A percentile compares a stretch with the other conserved stretches of the same genome.
phyloP scores from a whole-genome alignment of 2,113 vertebrate species.

The Aptenodytes patagonicus region DNA sequence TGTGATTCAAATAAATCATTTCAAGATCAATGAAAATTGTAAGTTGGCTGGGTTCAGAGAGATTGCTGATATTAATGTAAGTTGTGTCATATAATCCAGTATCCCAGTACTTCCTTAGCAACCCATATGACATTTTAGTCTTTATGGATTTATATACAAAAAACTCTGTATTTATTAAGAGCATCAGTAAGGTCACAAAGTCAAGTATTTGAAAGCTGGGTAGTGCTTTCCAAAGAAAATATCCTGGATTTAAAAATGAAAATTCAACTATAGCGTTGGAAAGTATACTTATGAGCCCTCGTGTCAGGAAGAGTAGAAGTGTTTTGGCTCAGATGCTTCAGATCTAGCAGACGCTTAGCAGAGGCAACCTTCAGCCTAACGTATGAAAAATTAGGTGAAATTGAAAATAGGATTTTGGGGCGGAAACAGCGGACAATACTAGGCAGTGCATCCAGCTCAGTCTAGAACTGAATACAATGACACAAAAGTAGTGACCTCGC shows the following conservation, averaged over 20 bases:
- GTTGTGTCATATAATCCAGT: not conserved
- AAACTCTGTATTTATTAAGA: not conserved
- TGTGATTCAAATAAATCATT: not conserved
- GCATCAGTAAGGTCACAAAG: not conserved
- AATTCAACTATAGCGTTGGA: not conserved
- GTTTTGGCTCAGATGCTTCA: not conserved
- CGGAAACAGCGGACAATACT: not conserved
- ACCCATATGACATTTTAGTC: not conserved
- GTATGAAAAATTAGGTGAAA: not conserved
- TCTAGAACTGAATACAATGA: slow-evolving; percentile 2
- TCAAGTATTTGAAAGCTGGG: slow-evolving; percentile 3
- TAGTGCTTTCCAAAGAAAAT: slow-evolving; percentile 26
- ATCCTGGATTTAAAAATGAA: not conserved
- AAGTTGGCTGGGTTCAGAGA: not conserved
- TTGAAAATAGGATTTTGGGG: not conserved
- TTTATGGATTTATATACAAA: not conserved
- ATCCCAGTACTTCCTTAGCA: not conserved
- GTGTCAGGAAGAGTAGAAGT: not conserved
- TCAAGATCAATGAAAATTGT: not conserved
- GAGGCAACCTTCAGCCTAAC: not conserved
- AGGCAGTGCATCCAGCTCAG: slow-evolving; percentile 7
- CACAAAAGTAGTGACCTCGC: not conserved
- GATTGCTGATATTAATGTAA: not conserved
- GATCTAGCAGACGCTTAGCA: not conserved
- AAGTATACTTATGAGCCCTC: not conserved